Conservation (phyloP, 2,113 vertebrate genomes). For the Gobio gobio region DNA sequence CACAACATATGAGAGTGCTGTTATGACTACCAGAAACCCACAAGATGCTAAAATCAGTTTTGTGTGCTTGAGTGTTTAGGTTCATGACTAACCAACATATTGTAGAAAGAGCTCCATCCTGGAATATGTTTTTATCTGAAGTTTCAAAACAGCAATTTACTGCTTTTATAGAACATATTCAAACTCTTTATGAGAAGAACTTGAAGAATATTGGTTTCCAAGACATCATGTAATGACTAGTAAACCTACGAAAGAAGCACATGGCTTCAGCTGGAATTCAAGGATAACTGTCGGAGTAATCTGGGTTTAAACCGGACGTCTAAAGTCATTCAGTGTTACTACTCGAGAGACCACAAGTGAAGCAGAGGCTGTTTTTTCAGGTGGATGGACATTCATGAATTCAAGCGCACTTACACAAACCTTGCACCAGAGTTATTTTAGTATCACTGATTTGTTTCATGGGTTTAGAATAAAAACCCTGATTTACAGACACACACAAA, state of each 20-base stretch:
- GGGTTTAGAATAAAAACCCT: too few relatives aligned
- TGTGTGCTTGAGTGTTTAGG: neutral
- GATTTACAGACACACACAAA: too few relatives aligned
- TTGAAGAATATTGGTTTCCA: neutral
- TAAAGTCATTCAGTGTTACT: neutral
- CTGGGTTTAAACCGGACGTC: neutral
- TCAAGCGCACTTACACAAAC: too few relatives aligned
- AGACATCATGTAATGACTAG: neutral
- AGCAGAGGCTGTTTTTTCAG: neutral
- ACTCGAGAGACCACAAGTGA: neutral
- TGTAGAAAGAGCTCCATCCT: neutral
- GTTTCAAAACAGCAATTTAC: constrained; percentile 27
- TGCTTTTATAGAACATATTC: constrained; percentile 1
- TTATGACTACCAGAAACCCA: neutral
- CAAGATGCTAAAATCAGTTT: constrained; percentile 20
- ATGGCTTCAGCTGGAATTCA: neutral
- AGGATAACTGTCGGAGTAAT: neutral
- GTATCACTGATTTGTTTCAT: too few relatives aligned
- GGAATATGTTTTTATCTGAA: neutral
- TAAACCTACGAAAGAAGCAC: neutral
- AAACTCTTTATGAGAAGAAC: neutral
- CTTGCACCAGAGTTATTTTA: too few relatives aligned
- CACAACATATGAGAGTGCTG: neutral
- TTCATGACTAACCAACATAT: neutral
- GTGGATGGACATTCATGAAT: too few relatives aligned